These are phyloP conservation scores for Phengaris alcon DNA, from an alignment of 2,888 invertebrate genomes.

Conservation along the genomic window DNA sequence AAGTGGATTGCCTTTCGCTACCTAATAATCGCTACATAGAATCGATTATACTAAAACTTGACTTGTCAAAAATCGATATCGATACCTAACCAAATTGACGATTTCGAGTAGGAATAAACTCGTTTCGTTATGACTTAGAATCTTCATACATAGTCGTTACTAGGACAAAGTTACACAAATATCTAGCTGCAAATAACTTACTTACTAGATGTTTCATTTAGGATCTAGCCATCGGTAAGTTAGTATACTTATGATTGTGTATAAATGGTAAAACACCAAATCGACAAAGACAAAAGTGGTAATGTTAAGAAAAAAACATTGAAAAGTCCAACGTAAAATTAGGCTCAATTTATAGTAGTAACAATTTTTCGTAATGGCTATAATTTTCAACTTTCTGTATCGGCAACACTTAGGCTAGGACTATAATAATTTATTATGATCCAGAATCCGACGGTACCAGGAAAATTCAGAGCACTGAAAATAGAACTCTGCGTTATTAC, in stretches of 20 bases:
- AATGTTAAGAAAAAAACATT: background rate
- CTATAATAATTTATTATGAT: no score
- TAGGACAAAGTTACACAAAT: background rate
- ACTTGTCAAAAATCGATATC: background rate
- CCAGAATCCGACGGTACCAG: no score
- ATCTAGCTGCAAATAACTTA: background rate
- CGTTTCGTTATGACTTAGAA: background rate
- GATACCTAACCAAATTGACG: background rate
- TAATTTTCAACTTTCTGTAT: background rate
- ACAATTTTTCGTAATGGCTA: background rate
- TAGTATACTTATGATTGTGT: background rate
- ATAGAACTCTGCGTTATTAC: no score
- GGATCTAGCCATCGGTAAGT: background rate
- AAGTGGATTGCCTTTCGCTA: background rate
- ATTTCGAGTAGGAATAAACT: background rate
- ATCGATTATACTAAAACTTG: background rate
- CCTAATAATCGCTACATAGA: background rate
- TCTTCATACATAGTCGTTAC: background rate
- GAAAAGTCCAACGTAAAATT: constrained; percentile 11
- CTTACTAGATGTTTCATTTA: background rate
- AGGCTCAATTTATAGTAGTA: constrained; percentile 16
- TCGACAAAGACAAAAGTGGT: background rate
- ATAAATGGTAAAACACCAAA: background rate
- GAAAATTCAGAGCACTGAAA: no score
- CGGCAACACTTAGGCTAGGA: background rate